Percentiles rank a stretch among this genome's conserved stretches.
These are phyloP conservation scores for Adoxophyes honmai DNA, from an alignment of 1,140 invertebrate genomes.

Conservation along the genomic window DNA sequence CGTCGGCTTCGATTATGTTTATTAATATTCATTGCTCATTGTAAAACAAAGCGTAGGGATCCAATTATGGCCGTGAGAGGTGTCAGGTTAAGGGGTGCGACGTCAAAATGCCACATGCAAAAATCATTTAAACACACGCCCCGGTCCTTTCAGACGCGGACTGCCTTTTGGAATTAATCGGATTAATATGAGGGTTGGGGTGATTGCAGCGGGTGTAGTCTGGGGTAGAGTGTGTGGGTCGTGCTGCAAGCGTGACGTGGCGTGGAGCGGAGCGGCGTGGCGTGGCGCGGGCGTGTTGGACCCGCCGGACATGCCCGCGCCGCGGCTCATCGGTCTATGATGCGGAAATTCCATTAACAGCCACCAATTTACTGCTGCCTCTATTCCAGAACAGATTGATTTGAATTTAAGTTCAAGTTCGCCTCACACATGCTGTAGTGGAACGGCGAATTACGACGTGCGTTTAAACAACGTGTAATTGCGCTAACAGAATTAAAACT, in stretches of 20 bases:
- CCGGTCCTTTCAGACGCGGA: conserved; percentile 44
- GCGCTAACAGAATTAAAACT: no score
- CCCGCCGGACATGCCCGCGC: conserved; percentile 9
- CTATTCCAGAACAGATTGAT: conserved; percentile 31
- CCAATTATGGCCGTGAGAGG: conserved; percentile 49
- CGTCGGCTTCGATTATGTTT: conserved; percentile 37
- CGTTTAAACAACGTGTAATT: no score
- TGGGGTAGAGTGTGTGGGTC: background rate
- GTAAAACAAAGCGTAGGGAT: conserved; percentile 45
- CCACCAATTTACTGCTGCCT: conserved; percentile 34
- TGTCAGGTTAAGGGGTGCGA: conserved; percentile 44
- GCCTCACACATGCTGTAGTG: no score
- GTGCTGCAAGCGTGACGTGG: background rate
- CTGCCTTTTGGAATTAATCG: conserved; percentile 61
- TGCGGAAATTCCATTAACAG: conserved; percentile 66
- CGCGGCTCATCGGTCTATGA: conserved; percentile 24
- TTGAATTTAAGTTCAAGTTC: conserved; percentile 19
- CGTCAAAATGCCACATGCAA: conserved; percentile 62
- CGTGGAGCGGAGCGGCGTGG: background rate
- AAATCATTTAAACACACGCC: conserved; percentile 63
- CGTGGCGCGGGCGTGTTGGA: conserved; percentile 20
- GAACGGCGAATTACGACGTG: no score
- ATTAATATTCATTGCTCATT: conserved; percentile 67
- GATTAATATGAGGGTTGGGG: conserved; percentile 55
- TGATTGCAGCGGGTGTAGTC: background rate